Base-by-base conservation (phyloP, 2,113 vertebrate genomes). In the Glareola pratincola region DNA sequence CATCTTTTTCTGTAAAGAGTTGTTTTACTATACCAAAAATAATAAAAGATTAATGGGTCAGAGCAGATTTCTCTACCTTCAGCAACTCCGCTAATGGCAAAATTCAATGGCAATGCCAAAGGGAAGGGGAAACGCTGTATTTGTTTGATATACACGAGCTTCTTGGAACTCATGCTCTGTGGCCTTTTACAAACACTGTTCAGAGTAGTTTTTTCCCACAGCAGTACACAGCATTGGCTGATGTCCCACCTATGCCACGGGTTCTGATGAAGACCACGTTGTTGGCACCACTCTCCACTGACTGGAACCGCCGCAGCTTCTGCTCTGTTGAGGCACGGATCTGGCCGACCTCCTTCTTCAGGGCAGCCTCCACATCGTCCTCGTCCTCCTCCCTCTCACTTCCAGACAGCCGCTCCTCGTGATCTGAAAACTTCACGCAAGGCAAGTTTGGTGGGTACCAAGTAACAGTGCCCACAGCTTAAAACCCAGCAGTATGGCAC, bases 211-310 rank as follows among this genome's bases (percentile, higher is more conserved):
- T 57, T 24, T 37, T 20, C 54, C 34, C 48, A 21, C 50, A 57
- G 53, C n/a, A 20, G 12, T 6, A 27, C 0, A 0, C 50, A 30
- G 57, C 7, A 7, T 14, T 24, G 5, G 20, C 0, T 2, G 3
- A 19, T 37, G 45, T 21, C 87, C 21, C 79, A 99, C 99, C 99
- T 86, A 99, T 98, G 72, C 99, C 98, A n/a, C 95, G 98, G 2
- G 99, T 99, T 82, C 97, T 98, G 91, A 99, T 99, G 97, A 99
- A 99, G 85, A 99, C 98, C 20, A 99, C 99, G 4, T 99, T 99
- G 97, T 99, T 99, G 2, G 99, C 99, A 4, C 99, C 99, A 1
- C 99, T 99, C 63, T 99, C 98, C 95, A 99, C 85, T 0, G 99
- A 99, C 97, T 99, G 98, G 97, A 99, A 99, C 68, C 99, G 98